Evolutionary conservation across 2,888 invertebrate species (phyloP).

Genomic region (Microctonus brassicae): DNA sequence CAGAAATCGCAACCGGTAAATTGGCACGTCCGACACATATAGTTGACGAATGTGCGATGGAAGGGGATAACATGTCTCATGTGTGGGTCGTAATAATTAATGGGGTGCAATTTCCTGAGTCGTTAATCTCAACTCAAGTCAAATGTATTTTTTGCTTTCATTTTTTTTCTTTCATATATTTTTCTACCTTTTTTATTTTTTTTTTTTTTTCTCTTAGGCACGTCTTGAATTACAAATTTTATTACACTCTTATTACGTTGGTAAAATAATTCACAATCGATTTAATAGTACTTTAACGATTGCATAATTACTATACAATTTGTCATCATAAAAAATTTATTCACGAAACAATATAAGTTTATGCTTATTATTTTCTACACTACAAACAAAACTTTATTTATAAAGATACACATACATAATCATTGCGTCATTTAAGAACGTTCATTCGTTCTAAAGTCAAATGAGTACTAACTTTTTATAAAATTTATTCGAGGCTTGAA

Average conservation of each 20-base stretch:
- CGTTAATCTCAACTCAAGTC: slow-evolving; percentile 20
- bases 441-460: too few relatives aligned
- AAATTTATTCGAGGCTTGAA: too few relatives aligned
- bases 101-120: slow-evolving; percentile 14
- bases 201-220: background rate
- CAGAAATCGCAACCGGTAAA: slow-evolving; percentile 1
- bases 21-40: background rate
- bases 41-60: background rate
- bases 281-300: background rate
- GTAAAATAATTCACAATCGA: slow-evolving; percentile 9
- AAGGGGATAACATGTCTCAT: slow-evolving; percentile 11
- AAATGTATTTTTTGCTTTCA: background rate
- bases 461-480: too few relatives aligned
- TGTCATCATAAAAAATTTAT: background rate
- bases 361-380: background rate
- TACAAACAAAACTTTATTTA: background rate
- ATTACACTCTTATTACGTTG: background rate
- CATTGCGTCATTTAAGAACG: too few relatives aligned
- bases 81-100: slow-evolving; percentile 22
- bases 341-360: background rate
- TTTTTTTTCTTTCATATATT: background rate
- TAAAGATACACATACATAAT: too few relatives aligned
- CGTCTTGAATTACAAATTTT: slow-evolving; percentile 4
- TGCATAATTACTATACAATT: background rate
- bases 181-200: background rate